Evolutionary conservation across 1,140 invertebrate genomes (phyloP).

Genomic region (Gryon sp.): DNA sequence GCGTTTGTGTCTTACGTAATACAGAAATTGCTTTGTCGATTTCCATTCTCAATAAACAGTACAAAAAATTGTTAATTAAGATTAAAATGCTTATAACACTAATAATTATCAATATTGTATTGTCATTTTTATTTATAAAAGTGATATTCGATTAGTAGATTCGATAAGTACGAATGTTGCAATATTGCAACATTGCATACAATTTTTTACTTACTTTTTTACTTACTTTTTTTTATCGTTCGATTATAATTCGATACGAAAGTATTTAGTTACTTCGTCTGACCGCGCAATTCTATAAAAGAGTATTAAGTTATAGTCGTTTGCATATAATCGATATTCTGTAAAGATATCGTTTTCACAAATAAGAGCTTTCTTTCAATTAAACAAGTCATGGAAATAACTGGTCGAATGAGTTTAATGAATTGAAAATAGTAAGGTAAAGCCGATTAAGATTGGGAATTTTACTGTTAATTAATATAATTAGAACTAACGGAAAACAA

Average conservation of each 20-base stretch:
- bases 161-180: too few species aligned
- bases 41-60: too few species aligned
- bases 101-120: too few species aligned
- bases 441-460: background rate
- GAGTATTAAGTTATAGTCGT: slow-evolving; percentile 54
- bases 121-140: too few species aligned
- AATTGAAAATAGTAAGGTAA: slow-evolving; percentile 22
- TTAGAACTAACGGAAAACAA: too few species aligned
- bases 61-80: too few species aligned
- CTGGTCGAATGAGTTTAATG: slow-evolving; percentile 35
- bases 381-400: slow-evolving; percentile 47
- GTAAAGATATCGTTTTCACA: slow-evolving; percentile 33
- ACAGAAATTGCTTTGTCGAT: too few species aligned
- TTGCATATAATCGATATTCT: slow-evolving; percentile 62
- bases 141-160: too few species aligned
- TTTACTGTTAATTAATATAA: slow-evolving; percentile 3
- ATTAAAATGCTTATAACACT: too few species aligned
- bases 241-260: slow-evolving; percentile 36
- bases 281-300: slow-evolving; percentile 45
- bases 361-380: slow-evolving; percentile 55
- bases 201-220: too few species aligned
- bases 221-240: slow-evolving; percentile 30
- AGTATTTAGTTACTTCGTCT: slow-evolving; percentile 44
- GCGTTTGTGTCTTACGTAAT: too few species aligned
- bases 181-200: too few species aligned